A percentile compares a stretch with the other conserved stretches of the same genome.
Conservation (phyloP, 2,888 invertebrate genomes). For the Folsomia manolachei region DNA sequence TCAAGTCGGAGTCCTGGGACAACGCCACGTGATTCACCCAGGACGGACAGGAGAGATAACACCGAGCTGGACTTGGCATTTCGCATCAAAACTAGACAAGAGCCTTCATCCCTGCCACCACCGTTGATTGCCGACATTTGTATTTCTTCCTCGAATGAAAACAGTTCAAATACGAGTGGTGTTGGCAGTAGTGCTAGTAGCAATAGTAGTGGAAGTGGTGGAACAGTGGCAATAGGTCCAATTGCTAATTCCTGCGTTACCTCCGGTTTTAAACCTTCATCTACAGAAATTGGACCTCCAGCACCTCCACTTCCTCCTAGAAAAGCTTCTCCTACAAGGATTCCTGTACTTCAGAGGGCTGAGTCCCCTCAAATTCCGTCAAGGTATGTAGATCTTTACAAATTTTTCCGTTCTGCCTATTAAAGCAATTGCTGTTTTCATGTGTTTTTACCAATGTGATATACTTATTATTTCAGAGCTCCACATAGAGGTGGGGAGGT, state of each 20-base stretch:
- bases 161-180: constrained; percentile 29
- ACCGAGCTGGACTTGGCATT: background rate
- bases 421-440: too few species aligned
- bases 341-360: background rate
- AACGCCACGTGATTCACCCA: constrained; percentile 62
- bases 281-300: constrained; percentile 13
- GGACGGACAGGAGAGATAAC: constrained; percentile 45
- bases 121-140: background rate
- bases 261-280: constrained; percentile 16
- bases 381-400: constrained; percentile 17
- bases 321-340: constrained; percentile 40
- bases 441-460: too few species aligned
- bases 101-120: background rate
- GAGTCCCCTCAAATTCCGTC: constrained; percentile 12
- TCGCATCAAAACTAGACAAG: background rate
- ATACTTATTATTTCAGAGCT: too few species aligned
- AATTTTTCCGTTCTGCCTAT: background rate
- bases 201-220: constrained; percentile 35
- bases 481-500: background rate
- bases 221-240: constrained; percentile 30
- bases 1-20: constrained; percentile 60
- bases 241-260: constrained; percentile 19
- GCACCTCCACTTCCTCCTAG: constrained; percentile 46
- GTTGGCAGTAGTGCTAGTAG: constrained; percentile 31
- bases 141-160: background rate